Conservation (phyloP, 53 echinoderm and acorn worm genomes). For the Hippasteria phrygiana region DNA sequence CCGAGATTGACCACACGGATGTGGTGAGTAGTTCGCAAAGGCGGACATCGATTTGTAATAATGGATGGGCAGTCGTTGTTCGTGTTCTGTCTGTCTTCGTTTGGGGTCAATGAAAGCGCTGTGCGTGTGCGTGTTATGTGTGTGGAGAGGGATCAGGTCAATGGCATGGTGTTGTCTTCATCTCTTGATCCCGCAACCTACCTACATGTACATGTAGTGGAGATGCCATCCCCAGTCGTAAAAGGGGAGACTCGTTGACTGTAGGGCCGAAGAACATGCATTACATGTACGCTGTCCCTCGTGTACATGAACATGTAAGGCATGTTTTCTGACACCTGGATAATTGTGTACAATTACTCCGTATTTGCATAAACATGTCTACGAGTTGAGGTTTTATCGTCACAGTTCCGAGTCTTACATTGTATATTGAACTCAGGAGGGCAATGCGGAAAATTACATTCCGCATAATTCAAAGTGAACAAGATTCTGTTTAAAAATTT, state of each 20-base stretch:
- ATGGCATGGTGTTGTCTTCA: not conserved
- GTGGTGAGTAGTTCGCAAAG: conserved; percentile 72
- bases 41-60: not conserved
- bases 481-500: no score
- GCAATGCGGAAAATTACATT: no score
- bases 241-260: not conserved
- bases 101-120: not conserved
- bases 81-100: not conserved
- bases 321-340: no score
- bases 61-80: no score
- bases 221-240: not conserved
- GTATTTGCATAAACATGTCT: no score
- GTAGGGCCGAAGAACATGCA: not conserved
- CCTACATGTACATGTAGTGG: not conserved
- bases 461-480: no score
- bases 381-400: no score
- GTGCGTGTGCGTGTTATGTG: not conserved
- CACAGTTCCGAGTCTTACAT: no score
- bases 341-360: no score
- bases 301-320: not conserved
- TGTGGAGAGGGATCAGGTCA: not conserved
- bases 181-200: not conserved
- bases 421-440: no score
- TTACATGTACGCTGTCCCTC: not conserved
- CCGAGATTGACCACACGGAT: conserved; percentile 95